A percentile compares a stretch with the other conserved stretches of the same genome.
These are phyloP conservation scores for Sarcophaga caerulescens DNA, from an alignment of 2,888 invertebrate species.

Conservation along the genomic window DNA sequence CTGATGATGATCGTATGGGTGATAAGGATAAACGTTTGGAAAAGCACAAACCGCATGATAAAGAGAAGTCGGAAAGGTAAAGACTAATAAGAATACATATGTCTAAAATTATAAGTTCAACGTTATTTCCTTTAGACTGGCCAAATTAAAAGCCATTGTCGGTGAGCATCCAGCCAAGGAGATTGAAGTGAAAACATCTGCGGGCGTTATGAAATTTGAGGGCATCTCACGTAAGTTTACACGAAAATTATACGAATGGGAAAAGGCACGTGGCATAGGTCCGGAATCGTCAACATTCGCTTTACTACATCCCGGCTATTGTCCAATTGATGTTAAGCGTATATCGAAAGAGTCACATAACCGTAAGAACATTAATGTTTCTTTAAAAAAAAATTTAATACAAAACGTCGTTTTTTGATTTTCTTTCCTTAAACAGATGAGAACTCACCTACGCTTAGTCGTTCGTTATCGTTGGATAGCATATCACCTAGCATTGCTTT, in stretches of 20 bases:
- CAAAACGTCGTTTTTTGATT: not conserved
- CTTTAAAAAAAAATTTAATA: not conserved
- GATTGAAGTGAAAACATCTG: constrained; percentile 90
- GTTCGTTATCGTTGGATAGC: constrained; percentile 90
- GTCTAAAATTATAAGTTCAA: not conserved
- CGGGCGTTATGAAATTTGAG: constrained; percentile 92
- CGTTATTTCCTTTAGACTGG: constrained; percentile 72
- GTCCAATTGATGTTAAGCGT: constrained; percentile 79
- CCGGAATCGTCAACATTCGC: constrained; percentile 93
- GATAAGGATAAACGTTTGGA: constrained; percentile 84
- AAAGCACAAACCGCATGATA: constrained; percentile 84
- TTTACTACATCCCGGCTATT: constrained; percentile 85
- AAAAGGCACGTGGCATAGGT: constrained; percentile 92
- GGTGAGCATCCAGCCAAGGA: constrained; percentile 84
- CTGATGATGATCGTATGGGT: constrained; percentile 82
- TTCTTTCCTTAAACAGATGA: constrained; percentile 71
- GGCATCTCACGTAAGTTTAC: constrained; percentile 94
- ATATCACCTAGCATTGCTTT: constrained; percentile 83
- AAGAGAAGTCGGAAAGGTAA: constrained; percentile 83
- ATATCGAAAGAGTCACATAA: constrained; percentile 77
- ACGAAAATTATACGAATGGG: constrained; percentile 94
- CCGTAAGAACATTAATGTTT: constrained; percentile 69
- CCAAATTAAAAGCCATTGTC: constrained; percentile 82
- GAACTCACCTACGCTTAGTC: constrained; percentile 82
- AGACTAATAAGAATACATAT: not conserved